Evolutionary conservation across 2,797 vertebrate species (phyloP).

Genomic region (Oryzias dopingdopingensis): DNA sequence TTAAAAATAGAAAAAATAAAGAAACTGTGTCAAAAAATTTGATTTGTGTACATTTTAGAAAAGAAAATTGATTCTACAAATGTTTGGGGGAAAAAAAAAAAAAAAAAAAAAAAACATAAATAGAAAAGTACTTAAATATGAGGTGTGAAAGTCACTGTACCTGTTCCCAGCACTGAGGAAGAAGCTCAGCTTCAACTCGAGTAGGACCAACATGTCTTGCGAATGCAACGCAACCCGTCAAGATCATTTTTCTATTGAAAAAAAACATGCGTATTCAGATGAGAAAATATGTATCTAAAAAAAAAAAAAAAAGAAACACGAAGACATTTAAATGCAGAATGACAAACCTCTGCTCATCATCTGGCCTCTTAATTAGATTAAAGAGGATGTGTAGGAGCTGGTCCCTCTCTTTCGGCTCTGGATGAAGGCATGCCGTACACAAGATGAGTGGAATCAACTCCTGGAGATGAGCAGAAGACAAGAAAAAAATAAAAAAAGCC

Average conservation of each 20-base stretch:
- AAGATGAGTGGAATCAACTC: conserved; percentile 97
- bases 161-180: conserved; percentile 99
- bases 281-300: background rate
- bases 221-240: conserved; percentile 97
- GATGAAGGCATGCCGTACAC: conserved; percentile 98
- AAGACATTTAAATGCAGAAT: too few species aligned
- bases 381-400: conserved; percentile 98
- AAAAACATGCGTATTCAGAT: conserved; percentile 6
- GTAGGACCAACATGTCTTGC: conserved; percentile 96
- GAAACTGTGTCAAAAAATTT: too few species aligned
- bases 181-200: conserved; percentile 95
- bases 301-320: background rate
- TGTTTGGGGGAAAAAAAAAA: too few species aligned
- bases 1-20: too few species aligned
- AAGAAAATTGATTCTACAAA: too few species aligned
- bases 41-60: too few species aligned
- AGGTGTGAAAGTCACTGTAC: conserved; percentile 62
- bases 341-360: conserved; percentile 93
- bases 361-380: conserved; percentile 97
- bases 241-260: conserved; percentile 93
- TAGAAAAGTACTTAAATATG: conserved; percentile 4
- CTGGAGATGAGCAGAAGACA: conserved; percentile 65
- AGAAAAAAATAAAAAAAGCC: conserved; percentile 34
- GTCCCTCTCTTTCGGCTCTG: conserved; percentile 96
- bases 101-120: too few species aligned